Evolutionary conservation across 2,113 vertebrate genomes (phyloP).

Genomic region (Syngnathus typhle): DNA sequence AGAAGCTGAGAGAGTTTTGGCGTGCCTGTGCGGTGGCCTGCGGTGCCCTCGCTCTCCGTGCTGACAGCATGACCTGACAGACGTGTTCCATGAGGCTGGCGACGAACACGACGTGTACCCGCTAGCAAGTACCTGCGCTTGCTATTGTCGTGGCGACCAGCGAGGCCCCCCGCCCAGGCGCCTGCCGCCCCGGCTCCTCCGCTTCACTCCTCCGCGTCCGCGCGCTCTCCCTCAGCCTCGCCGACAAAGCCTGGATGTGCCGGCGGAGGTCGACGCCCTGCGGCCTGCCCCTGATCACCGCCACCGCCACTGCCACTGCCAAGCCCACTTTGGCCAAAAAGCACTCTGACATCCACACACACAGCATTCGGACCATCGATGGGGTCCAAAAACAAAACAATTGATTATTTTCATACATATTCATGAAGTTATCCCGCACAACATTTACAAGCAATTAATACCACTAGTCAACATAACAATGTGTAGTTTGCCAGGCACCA

Average conservation of each 20-base stretch:
- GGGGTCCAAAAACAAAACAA: no score
- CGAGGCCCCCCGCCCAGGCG: background rate
- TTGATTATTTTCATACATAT: no score
- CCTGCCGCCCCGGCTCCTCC: background rate
- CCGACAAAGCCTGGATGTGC: background rate
- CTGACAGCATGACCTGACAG: background rate
- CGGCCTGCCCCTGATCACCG: background rate
- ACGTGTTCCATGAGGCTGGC: background rate
- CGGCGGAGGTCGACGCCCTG: background rate
- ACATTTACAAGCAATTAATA: no score
- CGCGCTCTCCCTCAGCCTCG: background rate
- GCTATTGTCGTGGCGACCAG: background rate
- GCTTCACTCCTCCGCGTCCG: background rate
- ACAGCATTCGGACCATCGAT: background rate
- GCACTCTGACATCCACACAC: background rate
- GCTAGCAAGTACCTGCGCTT: background rate
- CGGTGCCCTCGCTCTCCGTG: background rate
- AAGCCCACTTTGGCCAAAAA: background rate
- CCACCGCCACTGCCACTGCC: background rate
- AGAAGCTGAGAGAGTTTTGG: background rate
- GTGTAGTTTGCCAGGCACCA: no score
- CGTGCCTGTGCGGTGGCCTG: background rate
- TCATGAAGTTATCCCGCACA: no score
- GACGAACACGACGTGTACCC: background rate
- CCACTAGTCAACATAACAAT: no score